Evolutionary conservation across 2,888 invertebrate species (phyloP).

Genomic region (Cosmia trapezina): DNA sequence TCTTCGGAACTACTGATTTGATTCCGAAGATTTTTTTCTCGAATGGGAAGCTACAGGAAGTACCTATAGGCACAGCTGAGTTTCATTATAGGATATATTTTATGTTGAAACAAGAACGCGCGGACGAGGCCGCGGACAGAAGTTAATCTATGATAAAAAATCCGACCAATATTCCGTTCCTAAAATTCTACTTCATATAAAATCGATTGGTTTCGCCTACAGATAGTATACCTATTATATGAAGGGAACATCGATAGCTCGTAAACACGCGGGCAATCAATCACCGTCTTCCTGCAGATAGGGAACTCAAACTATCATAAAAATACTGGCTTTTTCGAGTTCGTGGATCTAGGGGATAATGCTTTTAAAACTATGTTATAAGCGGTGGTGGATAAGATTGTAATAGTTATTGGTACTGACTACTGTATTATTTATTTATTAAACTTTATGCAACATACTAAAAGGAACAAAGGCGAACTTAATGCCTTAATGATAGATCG

Average conservation of each 20-base stretch:
- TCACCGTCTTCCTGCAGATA: conserved; percentile 19
- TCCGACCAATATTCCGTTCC: not conserved
- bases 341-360: conserved; percentile 5
- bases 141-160: not conserved
- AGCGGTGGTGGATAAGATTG: not conserved
- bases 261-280: conserved; percentile 48
- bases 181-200: conserved; percentile 2
- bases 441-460: not conserved
- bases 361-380: too few species aligned
- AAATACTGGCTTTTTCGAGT: conserved; percentile 15
- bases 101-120: too few species aligned
- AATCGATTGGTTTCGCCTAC: conserved; percentile 13
- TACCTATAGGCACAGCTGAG: too few species aligned
- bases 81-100: too few species aligned
- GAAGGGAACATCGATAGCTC: conserved; percentile 25
- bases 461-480: not conserved
- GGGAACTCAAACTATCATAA: conserved; percentile 10
- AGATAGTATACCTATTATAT: not conserved
- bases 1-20: too few species aligned
- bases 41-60: too few species aligned
- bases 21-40: too few species aligned
- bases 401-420: not conserved
- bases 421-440: not conserved
- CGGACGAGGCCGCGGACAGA: too few species aligned
- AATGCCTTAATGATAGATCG: too few species aligned